Base-by-base conservation (phyloP, 2,797 vertebrate species). In the Cyclopterus lumpus region DNA sequence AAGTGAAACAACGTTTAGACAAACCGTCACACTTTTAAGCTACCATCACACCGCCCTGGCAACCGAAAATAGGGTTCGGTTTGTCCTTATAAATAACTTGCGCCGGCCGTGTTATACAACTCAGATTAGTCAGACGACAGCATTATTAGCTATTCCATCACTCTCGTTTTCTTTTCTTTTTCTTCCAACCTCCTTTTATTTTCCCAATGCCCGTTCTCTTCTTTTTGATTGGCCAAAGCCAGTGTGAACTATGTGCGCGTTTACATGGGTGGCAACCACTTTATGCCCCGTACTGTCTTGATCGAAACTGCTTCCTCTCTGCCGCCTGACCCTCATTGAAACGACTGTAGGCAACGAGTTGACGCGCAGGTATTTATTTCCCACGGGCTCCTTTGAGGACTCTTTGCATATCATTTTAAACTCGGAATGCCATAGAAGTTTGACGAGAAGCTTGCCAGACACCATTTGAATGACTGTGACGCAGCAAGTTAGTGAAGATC, bases 401-500 rank as follows among this genome's bases (percentile, higher is more conserved):
- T 60, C 11, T 48, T 38, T 73, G 62, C n/a, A 66, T 38, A 20
- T 42, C 5, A 36, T 51, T 62, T 58, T 8, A 62, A 59, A 53
- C 16, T 48, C 11, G 18, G 26, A 67, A 16, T 34, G 49, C 30
- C 20, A 2, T 1, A 3, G 14, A 67, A 32, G 36, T 54, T 69
- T 69, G 53, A 10, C 4, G 36, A 28, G 40, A 72, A 26, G 12
- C 38, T 55, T 44, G 24, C 6, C 54, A n/a, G 14, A 53, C 38
- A 42, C 46, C 6, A 16, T 54, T 34, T 48, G 8, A 59, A 44
- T 63, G 4, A 24, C 8, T 38, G 49, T 30, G n/a, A 66, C 24
- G 4, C 58, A 61, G 16, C 54, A 58, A 60, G 30, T 28, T 75
- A 3, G 44, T 38, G 16, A 68, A 70, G 20, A n/a, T 64, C 67